These are phyloP conservation scores for Maccullochella peelii DNA, from an alignment of 2,113 vertebrate species.

Conservation along the genomic window DNA sequence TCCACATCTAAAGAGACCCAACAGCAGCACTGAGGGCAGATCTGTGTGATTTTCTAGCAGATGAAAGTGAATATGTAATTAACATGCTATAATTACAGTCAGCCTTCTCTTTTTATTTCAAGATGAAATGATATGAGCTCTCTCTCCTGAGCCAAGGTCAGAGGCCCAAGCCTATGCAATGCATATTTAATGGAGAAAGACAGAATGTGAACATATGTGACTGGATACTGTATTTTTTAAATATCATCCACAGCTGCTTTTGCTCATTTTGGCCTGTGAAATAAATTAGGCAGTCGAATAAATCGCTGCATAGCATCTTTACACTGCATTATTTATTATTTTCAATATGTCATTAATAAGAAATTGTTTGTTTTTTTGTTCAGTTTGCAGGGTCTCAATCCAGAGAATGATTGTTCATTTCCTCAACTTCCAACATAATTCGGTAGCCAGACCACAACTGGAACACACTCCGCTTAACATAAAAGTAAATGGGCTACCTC, in stretches of 20 bases:
- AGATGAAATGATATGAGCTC: conserved; percentile 92
- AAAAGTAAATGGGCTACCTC: conserved; percentile 55
- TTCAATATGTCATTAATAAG: conserved; percentile 38
- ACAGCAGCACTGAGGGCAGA: conserved; percentile 49
- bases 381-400: conserved; percentile 9
- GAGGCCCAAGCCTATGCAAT: conserved; percentile 76
- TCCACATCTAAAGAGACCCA: conserved; percentile 56
- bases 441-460: conserved; percentile 65
- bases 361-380: background rate
- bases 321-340: conserved; percentile 62
- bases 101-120: conserved; percentile 92
- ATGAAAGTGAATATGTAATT: conserved; percentile 98
- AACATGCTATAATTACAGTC: conserved; percentile 93
- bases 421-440: conserved; percentile 43
- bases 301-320: conserved; percentile 29
- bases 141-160: conserved; percentile 92
- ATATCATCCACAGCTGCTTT: conserved; percentile 27
- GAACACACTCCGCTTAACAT: conserved; percentile 49
- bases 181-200: conserved; percentile 91
- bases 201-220: conserved; percentile 76
- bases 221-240: conserved; percentile 83
- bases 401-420: conserved; percentile 47
- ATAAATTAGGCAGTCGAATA: conserved; percentile 30
- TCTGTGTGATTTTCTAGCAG: conserved; percentile 60
- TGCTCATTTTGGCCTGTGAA: conserved; percentile 36